Percentiles rank a stretch among this genome's conserved stretches.
These are phyloP conservation scores for Platygyra sinensis DNA, from an alignment of 64 coral and sea anemone genomes.

Conservation along the genomic window DNA sequence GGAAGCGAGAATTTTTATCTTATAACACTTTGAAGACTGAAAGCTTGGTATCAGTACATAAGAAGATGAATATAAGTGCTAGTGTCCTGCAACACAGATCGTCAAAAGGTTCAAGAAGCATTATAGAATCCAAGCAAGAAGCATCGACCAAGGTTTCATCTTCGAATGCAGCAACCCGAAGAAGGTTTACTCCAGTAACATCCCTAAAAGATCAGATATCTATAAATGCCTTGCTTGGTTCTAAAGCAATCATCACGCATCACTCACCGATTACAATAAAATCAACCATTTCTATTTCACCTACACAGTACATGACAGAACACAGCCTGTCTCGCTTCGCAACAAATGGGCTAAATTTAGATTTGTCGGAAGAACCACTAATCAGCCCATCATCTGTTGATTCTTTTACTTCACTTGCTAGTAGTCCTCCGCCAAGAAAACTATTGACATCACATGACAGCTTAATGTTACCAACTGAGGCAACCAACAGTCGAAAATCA, in stretches of 20 bases:
- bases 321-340: not conserved
- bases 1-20: not conserved
- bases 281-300: not conserved
- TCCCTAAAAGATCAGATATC: not conserved
- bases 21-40: not conserved
- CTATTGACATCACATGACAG: not conserved
- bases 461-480: no score
- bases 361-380: not conserved
- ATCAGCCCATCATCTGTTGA: not conserved
- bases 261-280: not conserved
- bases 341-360: not conserved
- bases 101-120: not conserved
- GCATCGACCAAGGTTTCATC: not conserved
- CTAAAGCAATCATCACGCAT: not conserved
- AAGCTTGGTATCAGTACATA: not conserved
- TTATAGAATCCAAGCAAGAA: not conserved
- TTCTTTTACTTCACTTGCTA: no score
- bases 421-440: not conserved
- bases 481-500: not conserved
- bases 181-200: not conserved
- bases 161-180: not conserved
- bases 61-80: no score
- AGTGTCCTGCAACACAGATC: not conserved
- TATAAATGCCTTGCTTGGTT: not conserved
- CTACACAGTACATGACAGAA: not conserved